These are phyloP conservation scores for Anthopleura xanthogrammica DNA, from an alignment of 92 coral and sea anemone species.

Conservation along the genomic window DNA sequence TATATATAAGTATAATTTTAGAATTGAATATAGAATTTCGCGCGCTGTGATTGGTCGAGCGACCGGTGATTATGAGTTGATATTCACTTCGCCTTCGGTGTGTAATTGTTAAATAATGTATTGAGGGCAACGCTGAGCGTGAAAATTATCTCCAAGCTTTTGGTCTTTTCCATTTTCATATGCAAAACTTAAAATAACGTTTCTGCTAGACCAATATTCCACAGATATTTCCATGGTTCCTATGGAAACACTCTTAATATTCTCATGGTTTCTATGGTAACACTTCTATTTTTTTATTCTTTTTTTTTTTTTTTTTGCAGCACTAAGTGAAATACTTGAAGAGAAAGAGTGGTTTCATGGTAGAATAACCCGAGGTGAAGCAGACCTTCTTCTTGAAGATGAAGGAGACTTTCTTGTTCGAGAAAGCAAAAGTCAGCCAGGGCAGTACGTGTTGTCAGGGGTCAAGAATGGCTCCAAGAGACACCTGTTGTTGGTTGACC, in stretches of 20 bases:
- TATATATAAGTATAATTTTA: no score
- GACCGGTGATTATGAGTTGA: no score
- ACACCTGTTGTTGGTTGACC: slow-evolving; percentile 92
- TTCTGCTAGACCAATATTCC: not conserved
- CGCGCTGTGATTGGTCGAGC: no score
- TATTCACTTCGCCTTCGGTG: no score
- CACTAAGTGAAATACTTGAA: slow-evolving; percentile 14
- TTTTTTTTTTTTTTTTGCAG: not conserved
- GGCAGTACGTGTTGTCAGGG: slow-evolving; percentile 94
- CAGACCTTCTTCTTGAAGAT: slow-evolving; percentile 80
- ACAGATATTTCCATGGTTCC: not conserved
- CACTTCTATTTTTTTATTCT: not conserved
- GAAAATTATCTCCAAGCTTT: not conserved
- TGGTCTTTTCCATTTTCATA: no score
- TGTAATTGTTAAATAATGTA: not conserved
- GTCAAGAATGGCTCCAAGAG: slow-evolving; percentile 70
- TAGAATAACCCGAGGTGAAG: slow-evolving; percentile 78
- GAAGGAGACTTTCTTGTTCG: slow-evolving; percentile 97
- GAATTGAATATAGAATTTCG: no score
- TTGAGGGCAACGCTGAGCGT: slow-evolving; percentile 6
- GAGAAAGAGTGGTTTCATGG: slow-evolving; percentile 89
- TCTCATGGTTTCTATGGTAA: no score
- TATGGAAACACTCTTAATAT: no score
- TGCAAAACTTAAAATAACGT: no score
- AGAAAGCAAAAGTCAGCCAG: slow-evolving; percentile 91